These are phyloP conservation scores for Stenodera caucasica DNA, from an alignment of 2,888 invertebrate genomes.

Conservation along the genomic window DNA sequence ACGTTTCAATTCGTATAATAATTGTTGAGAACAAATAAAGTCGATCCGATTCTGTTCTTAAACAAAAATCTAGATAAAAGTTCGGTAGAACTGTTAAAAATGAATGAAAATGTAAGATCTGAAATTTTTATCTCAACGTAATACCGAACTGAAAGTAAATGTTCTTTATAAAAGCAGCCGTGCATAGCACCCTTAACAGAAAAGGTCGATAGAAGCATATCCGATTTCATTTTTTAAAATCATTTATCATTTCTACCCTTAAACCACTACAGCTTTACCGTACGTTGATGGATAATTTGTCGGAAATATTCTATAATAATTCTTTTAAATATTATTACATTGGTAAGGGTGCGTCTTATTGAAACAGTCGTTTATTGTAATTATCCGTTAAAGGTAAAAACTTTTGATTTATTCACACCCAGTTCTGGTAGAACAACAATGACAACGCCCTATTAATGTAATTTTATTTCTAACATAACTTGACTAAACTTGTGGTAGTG, in stretches of 20 bases:
- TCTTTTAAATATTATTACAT: slow-evolving; percentile 1
- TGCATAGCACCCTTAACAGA: slow-evolving; percentile 21
- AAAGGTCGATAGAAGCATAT: slow-evolving; percentile 24
- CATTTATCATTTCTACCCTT: slow-evolving; percentile 22
- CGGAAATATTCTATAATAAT: neutral
- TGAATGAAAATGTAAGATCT: slow-evolving; percentile 22
- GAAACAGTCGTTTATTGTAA: neutral
- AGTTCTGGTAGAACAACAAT: slow-evolving; percentile 11
- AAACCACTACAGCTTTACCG: neutral
- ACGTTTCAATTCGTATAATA: neutral
- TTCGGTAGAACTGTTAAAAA: slow-evolving; percentile 24
- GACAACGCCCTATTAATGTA: slow-evolving; percentile 20
- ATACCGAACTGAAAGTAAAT: slow-evolving; percentile 26
- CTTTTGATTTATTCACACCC: slow-evolving; percentile 17
- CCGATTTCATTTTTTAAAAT: slow-evolving; percentile 23
- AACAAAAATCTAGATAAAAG: slow-evolving; percentile 20
- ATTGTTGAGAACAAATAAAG: neutral
- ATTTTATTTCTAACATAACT: slow-evolving; percentile 17
- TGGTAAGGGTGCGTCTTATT: slow-evolving; percentile 5
- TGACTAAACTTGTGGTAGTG: slow-evolving; percentile 21
- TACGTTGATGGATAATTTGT: slow-evolving; percentile 22
- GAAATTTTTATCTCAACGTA: slow-evolving; percentile 27
- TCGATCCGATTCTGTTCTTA: slow-evolving; percentile 10
- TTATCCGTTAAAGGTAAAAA: neutral
- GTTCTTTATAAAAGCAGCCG: slow-evolving; percentile 29